Evolutionary conservation across 1,140 invertebrate genomes (phyloP), one percentile per base, ranked within the genome.

Genomic region (Drosophila watanabei): DNA sequence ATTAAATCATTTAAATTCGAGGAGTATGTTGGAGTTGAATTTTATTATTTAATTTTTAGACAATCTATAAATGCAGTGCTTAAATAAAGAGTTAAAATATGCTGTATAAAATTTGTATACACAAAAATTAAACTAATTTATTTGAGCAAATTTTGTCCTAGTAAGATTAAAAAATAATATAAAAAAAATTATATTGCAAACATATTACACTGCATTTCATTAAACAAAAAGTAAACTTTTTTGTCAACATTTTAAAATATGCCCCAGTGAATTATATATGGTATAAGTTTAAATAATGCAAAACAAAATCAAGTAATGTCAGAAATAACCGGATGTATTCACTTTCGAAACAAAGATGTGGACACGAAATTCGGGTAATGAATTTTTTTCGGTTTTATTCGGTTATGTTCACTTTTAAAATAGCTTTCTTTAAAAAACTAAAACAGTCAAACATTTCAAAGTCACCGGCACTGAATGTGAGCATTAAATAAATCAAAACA

Each of bases 381-480:
- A 10, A 52, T 28, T 52, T 18, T 18, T 1, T 52, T 52, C 28
- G 49, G 28, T 30, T 52, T 11, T 52, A 52, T 30, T 52, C 49
- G 28, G 49, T 52, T 52, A n/a, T 52, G 32, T 33, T 54, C n/a
- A 33, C 30, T 54, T 54, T 54, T 33, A 33, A 33, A 54, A 54
- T 18, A 52, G 51, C 16, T 9, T 33, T 54, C 6, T 18, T 18
- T 32, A 32, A 54, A 54, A 54, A 18, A 14, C 16, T 14, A n/a
- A 54, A 33, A 54, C 4, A 32, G 6, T 7, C 11, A 54, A 43
- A 24, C 18, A 48, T 24, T 24, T 28, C 20, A 24, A 32, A 54
- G 28, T n/a, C 30, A 13, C 0, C 16, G n/a, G 6, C 28, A 32
- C 1, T 51, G 16, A 32, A n/a, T 7, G 16, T 7, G 10, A 14